Evolutionary conservation across 2,888 invertebrate species (phyloP), one percentile per base, ranked within the genome.

Genomic region (Bhutanitis thaidina): DNA sequence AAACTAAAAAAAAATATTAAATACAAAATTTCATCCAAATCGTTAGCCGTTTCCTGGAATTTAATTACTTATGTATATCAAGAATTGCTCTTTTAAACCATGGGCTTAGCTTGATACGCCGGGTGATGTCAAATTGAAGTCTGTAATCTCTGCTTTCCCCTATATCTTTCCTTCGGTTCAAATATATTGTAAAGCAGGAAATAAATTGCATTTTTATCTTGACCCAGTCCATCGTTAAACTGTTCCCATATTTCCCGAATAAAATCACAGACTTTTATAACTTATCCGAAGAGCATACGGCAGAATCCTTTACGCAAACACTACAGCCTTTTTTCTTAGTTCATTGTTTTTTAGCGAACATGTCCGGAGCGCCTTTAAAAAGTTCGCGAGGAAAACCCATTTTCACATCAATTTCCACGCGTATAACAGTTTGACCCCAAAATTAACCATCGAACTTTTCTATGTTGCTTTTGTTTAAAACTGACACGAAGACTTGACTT

Each of bases 381-480:
- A 65, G 57, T 66, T 65, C 36, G 47, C 54, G 59, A 65, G 71
- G 72, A 71, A 75, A 81, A 77, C 72, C 74, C 77, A 80, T 83
- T 85, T 78, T 61, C 73, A 67, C 78, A 69, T 80, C 76, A 76
- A 79, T 77, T 68, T 67, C 67, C 73, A 71, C 74, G 75, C 75
- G 76, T 80, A 81, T 68, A 67, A 71, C 71, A 64, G 67, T 77
- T 72, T 76, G 76, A 77, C 75, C 76, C 73, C 67, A 64, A 80
- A 83, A 82, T 83, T 83, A 80, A 75, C 73, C 70, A 76, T 77
- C 78, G 71, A 83, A 85, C 77, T 84, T 86, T 84, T 80, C 82
- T 82, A 84, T 80, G 79, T 75, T 66, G 54, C 65, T 60, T 58
- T 65, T 64, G 58, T 55, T 36, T 50, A 39, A n/a, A 49, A 44